phyloP scores from a whole-genome alignment of 2,113 vertebrate genomes.

The Vireo altiloquus region DNA sequence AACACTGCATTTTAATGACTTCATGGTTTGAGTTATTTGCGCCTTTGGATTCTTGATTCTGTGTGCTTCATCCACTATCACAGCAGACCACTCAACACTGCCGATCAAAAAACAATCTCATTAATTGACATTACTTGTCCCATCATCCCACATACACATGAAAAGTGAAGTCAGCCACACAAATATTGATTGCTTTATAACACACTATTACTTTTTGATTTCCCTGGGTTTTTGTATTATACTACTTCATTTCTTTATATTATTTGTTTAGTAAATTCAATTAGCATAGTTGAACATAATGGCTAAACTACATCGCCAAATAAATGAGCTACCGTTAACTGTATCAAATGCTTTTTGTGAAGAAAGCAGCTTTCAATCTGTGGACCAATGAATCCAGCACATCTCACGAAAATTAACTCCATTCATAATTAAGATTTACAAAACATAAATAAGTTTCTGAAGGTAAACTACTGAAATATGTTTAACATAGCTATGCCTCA shows the following conservation, averaged over 20 bases:
- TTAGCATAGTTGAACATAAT: background rate
- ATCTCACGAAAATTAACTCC: background rate
- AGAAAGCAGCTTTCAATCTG: background rate
- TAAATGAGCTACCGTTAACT: background rate
- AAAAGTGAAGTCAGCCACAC: background rate
- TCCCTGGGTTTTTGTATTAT: background rate
- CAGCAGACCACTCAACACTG: slow-evolving; percentile 89
- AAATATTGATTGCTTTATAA: background rate
- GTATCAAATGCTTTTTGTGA: background rate
- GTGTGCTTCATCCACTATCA: slow-evolving; percentile 93
- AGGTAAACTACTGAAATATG: background rate
- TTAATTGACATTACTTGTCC: background rate
- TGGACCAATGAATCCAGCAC: background rate
- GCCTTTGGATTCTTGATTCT: slow-evolving; percentile 95
- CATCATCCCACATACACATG: background rate
- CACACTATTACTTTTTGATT: background rate
- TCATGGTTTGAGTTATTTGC: slow-evolving; percentile 91
- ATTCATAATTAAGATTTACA: background rate
- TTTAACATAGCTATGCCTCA: background rate
- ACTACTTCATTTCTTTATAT: background rate
- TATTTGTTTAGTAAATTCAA: background rate
- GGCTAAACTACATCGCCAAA: background rate
- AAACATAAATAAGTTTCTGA: background rate
- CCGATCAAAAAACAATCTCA: background rate
- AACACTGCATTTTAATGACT: slow-evolving; percentile 83